Evolutionary conservation across 2,888 invertebrate species (phyloP), one percentile per base, ranked within the genome.

Genomic region (Lasioglossum morio): DNA sequence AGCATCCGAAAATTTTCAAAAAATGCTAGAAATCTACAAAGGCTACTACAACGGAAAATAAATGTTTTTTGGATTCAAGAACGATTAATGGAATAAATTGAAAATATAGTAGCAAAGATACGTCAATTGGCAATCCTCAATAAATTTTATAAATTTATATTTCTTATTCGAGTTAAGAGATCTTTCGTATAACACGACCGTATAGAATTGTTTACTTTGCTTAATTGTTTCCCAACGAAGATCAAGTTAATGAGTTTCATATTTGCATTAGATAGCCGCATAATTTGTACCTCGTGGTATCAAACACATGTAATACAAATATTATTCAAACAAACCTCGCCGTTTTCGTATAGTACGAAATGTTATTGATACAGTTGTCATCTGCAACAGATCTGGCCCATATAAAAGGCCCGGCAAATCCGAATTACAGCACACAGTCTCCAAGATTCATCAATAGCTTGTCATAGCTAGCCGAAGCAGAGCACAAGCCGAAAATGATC

Each of bases 321-420:
- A 23, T 27, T 81, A 73, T 72, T 53, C 72, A 82, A 77, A 77
- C 37, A 72, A 27, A 27, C n/a, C 2, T 66, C 37, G 3, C 53
- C 34, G 14, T 27, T 77, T 57, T 19, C 46, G 66, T 48, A 2
- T 14, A n/a, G 8, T 43, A 34, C 10, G 43, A 4, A n/a, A 34
- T 48, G 12, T 72, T 81, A 76, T 88, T 88, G 73, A 82, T 16
- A 87, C 88, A 88, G 82, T 77, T 88, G 88, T 57, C 72, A 66
- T 19, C 23, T 10, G 43, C 46, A 77, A n/a, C 2, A 34, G 2
- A 10, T 14, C 14, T n/a, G 73, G 43, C 14, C 27, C 7, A 60
- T 80, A 87, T 87, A 87, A 84, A 87, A 86, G 34, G 34, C 2
- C 46, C 12, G 16, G 40, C 63, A 30, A 72, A 40, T 66, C 40